Evolutionary conservation across 1,140 invertebrate genomes (phyloP), one percentile per base, ranked within the genome.

Genomic region (Eriosoma lanigerum): DNA sequence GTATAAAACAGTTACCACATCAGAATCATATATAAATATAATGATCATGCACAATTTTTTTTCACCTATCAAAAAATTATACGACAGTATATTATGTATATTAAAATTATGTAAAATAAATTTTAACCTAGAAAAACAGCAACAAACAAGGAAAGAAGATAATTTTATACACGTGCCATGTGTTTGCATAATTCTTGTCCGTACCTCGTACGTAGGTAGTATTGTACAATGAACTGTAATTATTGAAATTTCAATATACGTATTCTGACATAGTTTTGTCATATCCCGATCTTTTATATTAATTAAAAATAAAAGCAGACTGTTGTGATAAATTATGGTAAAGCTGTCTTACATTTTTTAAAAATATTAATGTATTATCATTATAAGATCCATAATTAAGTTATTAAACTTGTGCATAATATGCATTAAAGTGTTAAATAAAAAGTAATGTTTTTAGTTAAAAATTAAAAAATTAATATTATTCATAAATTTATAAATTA

Each of bases 101-200:
- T 38, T 4, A 38, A 4, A 38, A 38, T 38, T 4, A 38, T 46
- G 12, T 68, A 68, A 68, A 68, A 21, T 24, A 48, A n/a, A 26
- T 26, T 68, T 48, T 68, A 68, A 68, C 66, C 66, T 68, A 68
- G 44, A 68, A 68, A 46, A 68, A 48, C 64, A 46, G 38, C n/a
- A 32, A 64, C n/a, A n/a, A 38, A 24, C 13, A 17, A n/a, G 10
- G 46, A 46, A 68, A n/a, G 17, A 68, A 68, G 38, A 68, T 68
- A 68, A 68, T 48, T 68, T 46, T 48, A 15, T 48, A 68, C 8
- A 19, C 19, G 19, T 46, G 13, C 12, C n/a, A 44, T 66, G 12
- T 68, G 38, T 68, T 68, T 68, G 64, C 38, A 68, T 46, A 68
- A 68, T 68, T n/a, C 46, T 10, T 46, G n/a, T n/a, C n/a, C n/a